A percentile compares a stretch with the other conserved stretches of the same genome.
Conservation (phyloP, 2,888 invertebrate genomes). For the Reticulitermes lucifugus region DNA sequence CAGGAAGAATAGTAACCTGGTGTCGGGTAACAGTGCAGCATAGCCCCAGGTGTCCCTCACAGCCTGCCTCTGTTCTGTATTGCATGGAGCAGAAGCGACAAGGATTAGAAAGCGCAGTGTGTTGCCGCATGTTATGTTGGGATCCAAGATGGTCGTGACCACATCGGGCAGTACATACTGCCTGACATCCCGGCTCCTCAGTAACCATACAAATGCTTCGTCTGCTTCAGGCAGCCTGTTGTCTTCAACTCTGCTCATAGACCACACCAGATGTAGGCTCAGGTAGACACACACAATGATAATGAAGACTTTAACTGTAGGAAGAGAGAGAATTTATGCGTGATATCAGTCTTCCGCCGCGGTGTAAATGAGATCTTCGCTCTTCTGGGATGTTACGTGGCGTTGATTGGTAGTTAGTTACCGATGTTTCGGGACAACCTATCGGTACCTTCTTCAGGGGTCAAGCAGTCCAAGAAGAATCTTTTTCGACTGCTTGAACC, state of each 20-base stretch:
- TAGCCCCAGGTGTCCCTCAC: slow-evolving; percentile 41
- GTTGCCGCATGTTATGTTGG: neutral
- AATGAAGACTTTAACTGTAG: neutral
- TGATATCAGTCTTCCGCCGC: too few relatives aligned
- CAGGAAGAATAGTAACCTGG: slow-evolving; percentile 38
- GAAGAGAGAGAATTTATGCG: neutral
- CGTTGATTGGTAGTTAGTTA: too few relatives aligned
- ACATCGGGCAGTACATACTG: slow-evolving; percentile 21
- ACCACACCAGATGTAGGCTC: neutral
- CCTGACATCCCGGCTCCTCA: slow-evolving; percentile 3
- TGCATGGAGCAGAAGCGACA: slow-evolving; percentile 29
- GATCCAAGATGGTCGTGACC: slow-evolving; percentile 10
- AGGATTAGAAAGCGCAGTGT: slow-evolving; percentile 26
- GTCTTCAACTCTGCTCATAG: too few relatives aligned
- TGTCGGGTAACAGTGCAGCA: neutral
- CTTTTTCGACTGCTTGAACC: too few relatives aligned
- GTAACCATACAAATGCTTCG: neutral
- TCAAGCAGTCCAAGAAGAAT: too few relatives aligned
- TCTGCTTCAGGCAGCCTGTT: neutral
- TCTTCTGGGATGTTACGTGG: too few relatives aligned
- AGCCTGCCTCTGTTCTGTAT: slow-evolving; percentile 20
- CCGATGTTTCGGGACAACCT: too few relatives aligned
- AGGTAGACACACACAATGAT: neutral
- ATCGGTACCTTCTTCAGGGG: too few relatives aligned
- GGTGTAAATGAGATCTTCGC: too few relatives aligned